phyloP scores from a whole-genome alignment of 2,888 invertebrate species.

The Cephus pygmeus region DNA sequence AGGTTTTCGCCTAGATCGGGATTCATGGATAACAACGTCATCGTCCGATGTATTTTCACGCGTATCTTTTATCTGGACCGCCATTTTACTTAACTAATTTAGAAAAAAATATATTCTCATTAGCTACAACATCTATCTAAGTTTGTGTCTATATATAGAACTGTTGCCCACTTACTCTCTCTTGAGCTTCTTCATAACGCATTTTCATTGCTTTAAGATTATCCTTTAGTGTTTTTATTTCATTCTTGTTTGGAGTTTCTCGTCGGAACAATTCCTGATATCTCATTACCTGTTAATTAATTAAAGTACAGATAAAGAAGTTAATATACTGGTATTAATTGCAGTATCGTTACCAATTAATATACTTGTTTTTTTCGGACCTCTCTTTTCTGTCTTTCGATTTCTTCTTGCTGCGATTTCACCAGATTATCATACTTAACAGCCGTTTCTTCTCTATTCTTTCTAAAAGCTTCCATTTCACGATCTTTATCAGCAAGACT shows the following conservation, averaged over 20 bases:
- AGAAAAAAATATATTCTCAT: background rate
- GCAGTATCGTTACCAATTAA: background rate
- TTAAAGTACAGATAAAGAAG: background rate
- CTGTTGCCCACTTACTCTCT: constrained; percentile 10
- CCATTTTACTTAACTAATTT: background rate
- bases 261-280: constrained; percentile 42
- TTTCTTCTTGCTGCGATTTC: constrained; percentile 43
- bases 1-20: constrained; percentile 5
- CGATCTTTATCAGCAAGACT: constrained; percentile 37
- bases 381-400: constrained; percentile 43
- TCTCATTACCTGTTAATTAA: constrained; percentile 34
- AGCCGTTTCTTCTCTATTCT: constrained; percentile 48
- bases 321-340: background rate
- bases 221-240: constrained; percentile 27
- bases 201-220: constrained; percentile 22
- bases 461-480: constrained; percentile 50
- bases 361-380: constrained; percentile 23
- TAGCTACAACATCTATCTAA: background rate
- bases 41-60: constrained; percentile 40
- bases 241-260: constrained; percentile 33
- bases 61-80: constrained; percentile 5
- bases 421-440: constrained; percentile 49
- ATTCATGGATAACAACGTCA: constrained; percentile 25
- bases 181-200: constrained; percentile 26
- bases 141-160: background rate